A percentile compares a stretch with the other conserved stretches of the same genome.
phyloP scores from a whole-genome alignment of 2,113 vertebrate species.

The Lethenteron reissneri region DNA sequence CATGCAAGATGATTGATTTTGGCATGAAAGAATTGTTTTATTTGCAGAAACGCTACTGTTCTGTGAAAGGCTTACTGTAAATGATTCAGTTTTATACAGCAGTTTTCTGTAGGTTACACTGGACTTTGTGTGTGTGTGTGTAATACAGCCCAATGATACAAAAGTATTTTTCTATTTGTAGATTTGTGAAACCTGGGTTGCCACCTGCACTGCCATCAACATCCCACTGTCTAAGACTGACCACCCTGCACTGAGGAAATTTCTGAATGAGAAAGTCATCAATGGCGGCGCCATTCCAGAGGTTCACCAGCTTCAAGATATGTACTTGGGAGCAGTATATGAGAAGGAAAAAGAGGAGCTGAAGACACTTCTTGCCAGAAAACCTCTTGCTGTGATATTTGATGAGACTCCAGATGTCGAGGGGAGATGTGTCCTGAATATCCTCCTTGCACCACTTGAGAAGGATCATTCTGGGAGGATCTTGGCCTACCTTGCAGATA shows the following conservation, averaged over 20 bases:
- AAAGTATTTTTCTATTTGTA: background rate
- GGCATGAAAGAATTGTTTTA: too few relatives aligned
- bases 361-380: constrained; percentile 7
- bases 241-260: constrained; percentile 9
- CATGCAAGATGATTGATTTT: too few relatives aligned
- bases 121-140: too few relatives aligned
- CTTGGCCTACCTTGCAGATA: constrained; percentile 10
- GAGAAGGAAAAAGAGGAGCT: constrained; percentile 9
- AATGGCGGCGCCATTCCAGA: constrained; percentile 11
- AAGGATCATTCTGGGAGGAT: constrained; percentile 12
- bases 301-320: constrained; percentile 10
- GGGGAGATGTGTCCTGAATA: constrained; percentile 9
- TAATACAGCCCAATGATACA: too few relatives aligned
- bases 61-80: too few relatives aligned
- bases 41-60: too few relatives aligned
- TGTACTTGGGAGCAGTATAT: constrained; percentile 8
- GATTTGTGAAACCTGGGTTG: constrained; percentile 11
- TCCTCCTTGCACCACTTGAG: too few relatives aligned
- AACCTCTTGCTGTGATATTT: constrained; percentile 12
- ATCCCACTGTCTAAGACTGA: constrained; percentile 9
- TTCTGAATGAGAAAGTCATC: constrained; percentile 5
- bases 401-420: constrained; percentile 12
- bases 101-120: too few relatives aligned
- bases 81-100: too few relatives aligned
- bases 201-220: constrained; percentile 8